Evolutionary conservation across 1,140 invertebrate species (phyloP).

Genomic region (Drosophila ficusphila): DNA sequence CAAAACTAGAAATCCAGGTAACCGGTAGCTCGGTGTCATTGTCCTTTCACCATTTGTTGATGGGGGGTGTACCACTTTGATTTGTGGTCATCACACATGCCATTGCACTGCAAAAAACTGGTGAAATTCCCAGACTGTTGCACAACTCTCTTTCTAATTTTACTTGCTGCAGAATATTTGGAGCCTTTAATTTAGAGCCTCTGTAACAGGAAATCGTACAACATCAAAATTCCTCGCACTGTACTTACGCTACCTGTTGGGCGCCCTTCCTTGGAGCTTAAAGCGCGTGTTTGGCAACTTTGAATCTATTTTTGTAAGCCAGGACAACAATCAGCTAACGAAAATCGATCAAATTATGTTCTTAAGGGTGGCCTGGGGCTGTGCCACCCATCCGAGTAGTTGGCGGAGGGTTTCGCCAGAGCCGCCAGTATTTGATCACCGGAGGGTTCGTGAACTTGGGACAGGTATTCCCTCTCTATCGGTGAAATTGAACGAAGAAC

Average conservation of each 20-base stretch:
- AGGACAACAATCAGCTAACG: conserved; percentile 16
- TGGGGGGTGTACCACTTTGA: conserved; percentile 9
- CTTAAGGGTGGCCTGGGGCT: not conserved
- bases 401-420: not conserved
- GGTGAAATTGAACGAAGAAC: conserved; percentile 21
- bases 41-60: conserved; percentile 7
- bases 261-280: conserved; percentile 19
- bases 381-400: not conserved
- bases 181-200: no score
- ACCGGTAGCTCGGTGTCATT: conserved; percentile 14
- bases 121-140: no score
- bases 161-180: not conserved
- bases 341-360: conserved; percentile 33
- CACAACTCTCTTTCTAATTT: not conserved
- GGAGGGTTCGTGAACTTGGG: not conserved
- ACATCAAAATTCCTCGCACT: not conserved
- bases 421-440: conserved; percentile 6
- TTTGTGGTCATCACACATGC: conserved; percentile 59
- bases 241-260: conserved; percentile 35
- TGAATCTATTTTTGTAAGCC: conserved; percentile 27
- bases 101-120: conserved; percentile 17
- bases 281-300: conserved; percentile 39
- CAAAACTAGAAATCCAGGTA: conserved; percentile 41
- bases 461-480: conserved; percentile 45
- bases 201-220: no score